Base-by-base conservation (phyloP, 92 coral and sea anemone genomes). In the Meandrina meandrites region DNA sequence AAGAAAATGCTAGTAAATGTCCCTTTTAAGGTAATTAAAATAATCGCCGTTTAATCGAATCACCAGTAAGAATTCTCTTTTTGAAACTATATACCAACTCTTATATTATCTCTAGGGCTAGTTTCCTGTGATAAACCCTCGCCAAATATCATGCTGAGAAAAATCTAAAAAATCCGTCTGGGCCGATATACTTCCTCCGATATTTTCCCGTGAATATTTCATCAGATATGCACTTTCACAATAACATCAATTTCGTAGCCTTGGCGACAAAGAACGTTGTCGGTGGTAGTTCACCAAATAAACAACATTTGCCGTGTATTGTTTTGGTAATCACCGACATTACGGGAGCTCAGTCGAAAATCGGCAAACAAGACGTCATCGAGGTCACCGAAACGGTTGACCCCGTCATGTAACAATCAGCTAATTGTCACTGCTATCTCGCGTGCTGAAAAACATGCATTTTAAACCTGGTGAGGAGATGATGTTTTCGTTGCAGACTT, bases 371-470 rank as follows among this genome's bases (percentile, higher is more conserved):
- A 40, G 28, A 19, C 54, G 47, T 24, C 50, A 74, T 12, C 16
- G 78, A 36, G 68, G 78, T 74, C 78, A 11, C 78, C 51, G 17
- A 48, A 48, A 14, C 19, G 14, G 12, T 50, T 77, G 37, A 77
- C 62, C 62, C 35, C 34, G 71, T 28, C 37, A 48, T 77, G 36
- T 27, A 12, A 45, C 32, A 1, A 75, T 75, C 30, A 9, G 19
- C 16, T 75, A 45, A 15, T 48, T 3, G 19, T 76, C 60, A 76
- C n/a, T 17, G 4, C 0, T 27, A 51, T n/a, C 62, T 77, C 37
- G 34, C 80, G 81, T 77, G 81, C 81, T 30, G 62, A 77, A 77
- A 77, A 48, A 77, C 81, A 77, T 32, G 81, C 81, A 31, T 18
- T n/a, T 8, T 14, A 8, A 40, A 74, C 71, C 71, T 27, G 16